phyloP scores from a whole-genome alignment of 1,140 invertebrate genomes.

The Eupristina koningsbergeri region DNA sequence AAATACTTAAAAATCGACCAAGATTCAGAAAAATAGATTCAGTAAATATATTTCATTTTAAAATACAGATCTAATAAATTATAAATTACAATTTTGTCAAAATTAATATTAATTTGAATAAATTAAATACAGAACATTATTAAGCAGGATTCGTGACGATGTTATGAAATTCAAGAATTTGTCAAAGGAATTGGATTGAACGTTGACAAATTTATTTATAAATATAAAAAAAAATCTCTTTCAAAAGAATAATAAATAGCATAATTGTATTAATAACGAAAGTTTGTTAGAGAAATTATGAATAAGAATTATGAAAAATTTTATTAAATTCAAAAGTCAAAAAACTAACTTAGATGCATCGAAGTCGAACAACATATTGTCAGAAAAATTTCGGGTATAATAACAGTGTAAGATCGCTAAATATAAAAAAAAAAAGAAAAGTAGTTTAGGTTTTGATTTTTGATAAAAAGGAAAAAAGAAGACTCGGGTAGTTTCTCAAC shows the following conservation, averaged over 20 bases:
- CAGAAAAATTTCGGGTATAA: neutral
- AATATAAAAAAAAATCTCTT: neutral
- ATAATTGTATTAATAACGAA: neutral
- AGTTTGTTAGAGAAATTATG: neutral
- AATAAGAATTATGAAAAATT: neutral
- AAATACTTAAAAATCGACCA: too few species aligned
- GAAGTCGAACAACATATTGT: neutral
- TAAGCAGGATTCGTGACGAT: too few species aligned
- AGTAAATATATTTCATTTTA: too few species aligned
- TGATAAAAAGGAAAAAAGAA: neutral
- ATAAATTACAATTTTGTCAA: too few species aligned
- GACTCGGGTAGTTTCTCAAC: neutral
- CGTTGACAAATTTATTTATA: neutral
- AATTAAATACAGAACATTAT: too few species aligned
- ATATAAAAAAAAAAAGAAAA: neutral
- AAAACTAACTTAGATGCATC: too few species aligned
- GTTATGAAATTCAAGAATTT: too few species aligned
- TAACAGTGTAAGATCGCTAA: constrained; percentile 1
- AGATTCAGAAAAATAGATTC: too few species aligned
- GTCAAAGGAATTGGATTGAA: neutral
- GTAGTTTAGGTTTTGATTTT: too few species aligned
- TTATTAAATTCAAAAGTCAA: neutral
- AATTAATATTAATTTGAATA: too few species aligned
- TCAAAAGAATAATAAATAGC: neutral
- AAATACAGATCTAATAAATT: too few species aligned